phyloP scores from a whole-genome alignment of 2,888 invertebrate species.

The Hesperia comma region DNA sequence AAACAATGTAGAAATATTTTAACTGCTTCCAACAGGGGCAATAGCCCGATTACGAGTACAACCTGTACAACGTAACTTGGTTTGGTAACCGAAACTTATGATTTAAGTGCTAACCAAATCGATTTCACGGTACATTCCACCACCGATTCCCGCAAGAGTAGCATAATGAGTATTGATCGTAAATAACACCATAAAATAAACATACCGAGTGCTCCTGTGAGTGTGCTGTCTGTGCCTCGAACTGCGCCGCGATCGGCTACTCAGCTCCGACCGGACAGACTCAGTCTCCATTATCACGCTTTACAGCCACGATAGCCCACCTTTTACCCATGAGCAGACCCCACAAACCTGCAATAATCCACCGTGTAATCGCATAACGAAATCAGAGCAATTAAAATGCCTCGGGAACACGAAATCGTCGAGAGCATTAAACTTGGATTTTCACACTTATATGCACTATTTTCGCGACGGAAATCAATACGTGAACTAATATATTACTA shows the following conservation, averaged over 20 bases:
- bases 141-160: slow-evolving; percentile 3
- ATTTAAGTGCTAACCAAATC: slow-evolving; percentile 7
- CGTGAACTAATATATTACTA: slow-evolving; percentile 3
- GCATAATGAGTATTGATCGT: not conserved
- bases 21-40: not conserved
- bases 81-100: slow-evolving; percentile 1
- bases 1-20: not conserved
- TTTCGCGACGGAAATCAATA: slow-evolving; percentile 24
- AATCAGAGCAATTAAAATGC: slow-evolving; percentile 74
- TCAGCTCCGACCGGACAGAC: slow-evolving; percentile 96
- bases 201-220: slow-evolving; percentile 87
- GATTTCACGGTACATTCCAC: slow-evolving; percentile 21
- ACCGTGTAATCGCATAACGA: slow-evolving; percentile 60
- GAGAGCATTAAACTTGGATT: slow-evolving; percentile 42
- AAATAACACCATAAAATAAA: slow-evolving; percentile 40
- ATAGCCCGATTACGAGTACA: not conserved
- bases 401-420: slow-evolving; percentile 63
- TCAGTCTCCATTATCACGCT: slow-evolving; percentile 92
- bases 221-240: slow-evolving; percentile 85
- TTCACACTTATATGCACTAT: slow-evolving; percentile 46
- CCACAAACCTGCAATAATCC: slow-evolving; percentile 61
- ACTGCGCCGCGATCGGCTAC: slow-evolving; percentile 90
- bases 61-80: not conserved
- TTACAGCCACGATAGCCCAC: slow-evolving; percentile 48
- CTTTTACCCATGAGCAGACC: slow-evolving; percentile 68